A percentile compares a stretch with the other conserved stretches of the same genome.
Evolutionary conservation across 2,888 invertebrate species (phyloP).

Genomic region (Sepiola atlantica): DNA sequence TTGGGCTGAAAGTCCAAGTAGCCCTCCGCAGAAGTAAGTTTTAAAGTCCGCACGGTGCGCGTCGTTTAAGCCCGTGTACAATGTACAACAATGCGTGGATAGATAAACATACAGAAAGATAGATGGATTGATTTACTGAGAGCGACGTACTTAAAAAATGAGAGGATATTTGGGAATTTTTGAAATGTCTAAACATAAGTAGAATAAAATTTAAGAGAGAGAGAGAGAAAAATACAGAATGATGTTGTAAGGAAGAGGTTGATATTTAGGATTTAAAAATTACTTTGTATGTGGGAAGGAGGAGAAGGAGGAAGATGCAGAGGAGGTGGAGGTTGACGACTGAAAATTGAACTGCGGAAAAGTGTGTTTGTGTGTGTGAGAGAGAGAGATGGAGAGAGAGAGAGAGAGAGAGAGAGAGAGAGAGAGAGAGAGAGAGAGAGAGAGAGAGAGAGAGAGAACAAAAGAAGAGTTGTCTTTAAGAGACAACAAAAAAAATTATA

Average conservation of each 20-base stretch:
- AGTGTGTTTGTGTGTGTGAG: neutral
- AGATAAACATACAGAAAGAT: neutral
- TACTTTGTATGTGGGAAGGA: neutral
- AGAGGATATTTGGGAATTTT: neutral
- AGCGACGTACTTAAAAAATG: neutral
- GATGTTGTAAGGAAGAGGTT: neutral
- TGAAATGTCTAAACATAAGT: neutral
- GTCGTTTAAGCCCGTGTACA: no score
- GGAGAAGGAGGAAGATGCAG: neutral
- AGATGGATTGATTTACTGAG: neutral
- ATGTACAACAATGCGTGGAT: no score
- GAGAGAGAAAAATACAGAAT: neutral
- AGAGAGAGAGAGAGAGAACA: neutral
- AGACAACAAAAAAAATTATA: constrained; percentile 16
- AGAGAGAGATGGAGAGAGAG: neutral
- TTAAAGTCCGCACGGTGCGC: no score
- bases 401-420: neutral
- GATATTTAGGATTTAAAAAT: neutral
- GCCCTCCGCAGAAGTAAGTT: neutral
- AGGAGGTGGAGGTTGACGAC: neutral
- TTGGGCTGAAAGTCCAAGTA: neutral
- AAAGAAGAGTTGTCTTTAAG: neutral
- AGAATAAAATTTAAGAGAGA: neutral
- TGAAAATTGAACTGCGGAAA: neutral
- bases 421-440: neutral